Base-by-base conservation (phyloP, 2,113 vertebrate species). In the Desmodus rotundus region DNA sequence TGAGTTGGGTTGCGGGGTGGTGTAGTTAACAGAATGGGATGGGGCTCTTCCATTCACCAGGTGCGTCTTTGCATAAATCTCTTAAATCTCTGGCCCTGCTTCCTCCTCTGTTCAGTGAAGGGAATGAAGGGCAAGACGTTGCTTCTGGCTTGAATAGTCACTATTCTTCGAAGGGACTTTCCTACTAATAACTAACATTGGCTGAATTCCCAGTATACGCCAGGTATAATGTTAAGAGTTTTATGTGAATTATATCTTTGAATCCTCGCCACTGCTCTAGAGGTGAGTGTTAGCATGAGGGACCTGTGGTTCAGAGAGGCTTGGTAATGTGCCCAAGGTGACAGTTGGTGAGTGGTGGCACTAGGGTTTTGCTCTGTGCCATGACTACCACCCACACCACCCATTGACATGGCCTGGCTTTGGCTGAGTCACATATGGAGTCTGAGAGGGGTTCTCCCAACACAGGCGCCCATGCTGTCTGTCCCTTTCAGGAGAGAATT, bases 401-500 rank as follows among this genome's bases (percentile, higher is more conserved):
- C 43, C 43, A 43, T 70, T 6, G 3, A 6, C 0, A 0, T 10
- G 41, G 19, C 6, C 17, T n/a, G 80, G 26, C 67, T 94, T 63
- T 68, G 28, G n/a, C 0, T 36, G 12, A 54, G 7, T 28, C 31
- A 1, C 0, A 0, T 56, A 15, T 5, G 65, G 33, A 13, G 7
- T 0, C 52, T 77, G 28, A 28, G 43, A 43, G 47, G 47, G 50
- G 38, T 22, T 81, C 61, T 77, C 36, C 63, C 50, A 81, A 15
- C 91, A 94, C 16, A 81, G 58, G 0, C 2, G 28, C 56, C 4
- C 61, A 56, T 24, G 78, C 72, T 50, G 22, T 95, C 91, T 97
- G 43, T 47, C 78, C 61, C 28, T 96, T 52, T 88, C 91, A 99
- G 99, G 99, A 99, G 96, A 98, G 99, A 88, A 99, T 99, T 16